These are phyloP conservation scores for Yponomeuta plumbellus DNA, from an alignment of 2,888 invertebrate species.

Conservation along the genomic window DNA sequence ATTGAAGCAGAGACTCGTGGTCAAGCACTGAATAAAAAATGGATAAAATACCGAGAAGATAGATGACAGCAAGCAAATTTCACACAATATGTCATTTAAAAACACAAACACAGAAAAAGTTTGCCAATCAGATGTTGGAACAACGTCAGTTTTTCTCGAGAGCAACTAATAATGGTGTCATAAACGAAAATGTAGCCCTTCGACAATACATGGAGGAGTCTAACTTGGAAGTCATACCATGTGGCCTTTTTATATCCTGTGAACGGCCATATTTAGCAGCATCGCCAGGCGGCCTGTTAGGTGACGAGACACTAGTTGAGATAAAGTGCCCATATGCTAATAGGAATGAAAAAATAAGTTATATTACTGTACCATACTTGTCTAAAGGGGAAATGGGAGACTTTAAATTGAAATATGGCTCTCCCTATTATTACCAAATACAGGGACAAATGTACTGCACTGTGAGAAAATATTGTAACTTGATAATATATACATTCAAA, in stretches of 20 bases:
- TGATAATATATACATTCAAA: conserved; percentile 16
- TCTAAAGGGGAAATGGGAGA: background rate
- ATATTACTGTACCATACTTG: conserved; percentile 14
- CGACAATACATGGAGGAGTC: background rate
- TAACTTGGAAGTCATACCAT: background rate
- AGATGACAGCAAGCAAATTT: conserved; percentile 7
- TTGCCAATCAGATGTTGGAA: background rate
- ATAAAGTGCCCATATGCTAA: conserved; percentile 15
- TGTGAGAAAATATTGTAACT: conserved; percentile 15
- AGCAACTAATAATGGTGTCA: background rate
- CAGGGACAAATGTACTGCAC: conserved; percentile 17
- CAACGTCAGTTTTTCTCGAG: background rate
- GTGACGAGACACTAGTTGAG: conserved; percentile 2
- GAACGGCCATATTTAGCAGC: conserved; percentile 17
- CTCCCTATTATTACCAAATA: conserved; percentile 18
- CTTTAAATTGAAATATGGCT: conserved; percentile 9
- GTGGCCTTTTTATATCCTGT: conserved; percentile 13
- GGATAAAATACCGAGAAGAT: background rate
- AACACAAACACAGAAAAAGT: background rate
- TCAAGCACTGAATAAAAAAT: background rate
- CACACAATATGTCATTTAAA: background rate
- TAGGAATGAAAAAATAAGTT: conserved; percentile 6
- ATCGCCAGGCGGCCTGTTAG: conserved; percentile 17
- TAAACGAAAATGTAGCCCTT: background rate
- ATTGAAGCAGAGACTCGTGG: background rate